phyloP scores from a whole-genome alignment of 2,888 invertebrate genomes.

The Oxycera nigricornis region DNA sequence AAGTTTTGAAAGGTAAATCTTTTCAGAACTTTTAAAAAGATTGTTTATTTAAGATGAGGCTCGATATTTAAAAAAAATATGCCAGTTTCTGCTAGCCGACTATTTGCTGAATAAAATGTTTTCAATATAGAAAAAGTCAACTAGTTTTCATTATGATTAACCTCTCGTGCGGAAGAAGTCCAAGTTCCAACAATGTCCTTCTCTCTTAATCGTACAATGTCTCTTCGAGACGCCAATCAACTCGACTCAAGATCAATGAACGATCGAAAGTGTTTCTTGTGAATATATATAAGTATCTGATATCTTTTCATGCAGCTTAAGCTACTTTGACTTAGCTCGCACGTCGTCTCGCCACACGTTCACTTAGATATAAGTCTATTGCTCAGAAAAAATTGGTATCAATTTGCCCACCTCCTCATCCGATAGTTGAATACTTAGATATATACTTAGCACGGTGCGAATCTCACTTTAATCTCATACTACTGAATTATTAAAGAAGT shows the following conservation, averaged over 20 bases:
- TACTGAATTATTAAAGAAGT: not conserved
- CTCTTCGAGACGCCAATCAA: conserved; percentile 9
- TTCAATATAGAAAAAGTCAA: no score
- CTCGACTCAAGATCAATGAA: not conserved
- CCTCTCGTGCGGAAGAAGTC: no score
- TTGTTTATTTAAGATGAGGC: no score
- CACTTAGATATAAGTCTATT: not conserved
- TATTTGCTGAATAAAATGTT: no score
- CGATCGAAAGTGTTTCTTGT: conserved; percentile 1
- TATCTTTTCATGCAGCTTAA: not conserved
- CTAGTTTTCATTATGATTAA: no score
- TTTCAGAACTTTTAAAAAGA: no score
- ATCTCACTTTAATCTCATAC: not conserved
- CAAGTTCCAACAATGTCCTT: no score
- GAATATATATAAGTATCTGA: not conserved
- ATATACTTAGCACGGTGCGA: not conserved
- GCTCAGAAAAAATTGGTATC: not conserved
- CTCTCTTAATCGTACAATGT: not conserved
- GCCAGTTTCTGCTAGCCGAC: no score
- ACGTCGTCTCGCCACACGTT: not conserved
- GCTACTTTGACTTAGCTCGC: not conserved
- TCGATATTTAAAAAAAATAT: no score
- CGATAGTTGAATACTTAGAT: no score
- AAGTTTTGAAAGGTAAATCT: no score
- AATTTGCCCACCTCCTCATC: not conserved